A percentile compares a stretch with the other conserved stretches of the same genome.
These are phyloP conservation scores for Emys orbicularis DNA, from an alignment of 2,797 vertebrate genomes.

Conservation along the genomic window DNA sequence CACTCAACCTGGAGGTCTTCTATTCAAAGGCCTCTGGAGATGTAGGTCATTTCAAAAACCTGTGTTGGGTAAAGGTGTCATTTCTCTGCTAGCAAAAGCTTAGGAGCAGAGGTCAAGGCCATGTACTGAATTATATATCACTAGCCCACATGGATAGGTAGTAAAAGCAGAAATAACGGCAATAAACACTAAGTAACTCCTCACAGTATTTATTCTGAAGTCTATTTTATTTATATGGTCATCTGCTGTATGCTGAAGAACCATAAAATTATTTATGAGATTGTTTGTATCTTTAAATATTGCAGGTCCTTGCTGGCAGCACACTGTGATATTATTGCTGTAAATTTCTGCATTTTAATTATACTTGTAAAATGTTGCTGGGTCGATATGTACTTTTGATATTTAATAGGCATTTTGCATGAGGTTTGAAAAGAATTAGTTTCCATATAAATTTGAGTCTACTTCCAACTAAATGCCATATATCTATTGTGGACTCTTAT, in stretches of 20 bases:
- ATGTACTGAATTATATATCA: slow-evolving; percentile 18
- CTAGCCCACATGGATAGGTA: not conserved
- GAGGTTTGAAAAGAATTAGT: not conserved
- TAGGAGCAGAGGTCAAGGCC: slow-evolving; percentile 12
- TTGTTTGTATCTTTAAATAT: not conserved
- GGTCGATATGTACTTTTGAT: not conserved
- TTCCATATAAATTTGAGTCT: not conserved
- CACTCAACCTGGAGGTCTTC: slow-evolving; percentile 45
- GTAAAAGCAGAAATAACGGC: slow-evolving; percentile 18
- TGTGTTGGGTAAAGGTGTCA: slow-evolving; percentile 37
- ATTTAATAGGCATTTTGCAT: not conserved
- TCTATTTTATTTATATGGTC: slow-evolving; percentile 34
- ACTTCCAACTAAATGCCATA: slow-evolving; percentile 12
- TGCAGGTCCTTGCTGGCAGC: not conserved
- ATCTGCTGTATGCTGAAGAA: slow-evolving; percentile 14
- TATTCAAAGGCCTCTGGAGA: slow-evolving; percentile 30
- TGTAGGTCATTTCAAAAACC: slow-evolving; percentile 54
- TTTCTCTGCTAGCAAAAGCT: slow-evolving; percentile 27
- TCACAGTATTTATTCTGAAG: not conserved
- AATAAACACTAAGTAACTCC: slow-evolving; percentile 29
- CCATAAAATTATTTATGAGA: slow-evolving; percentile 34
- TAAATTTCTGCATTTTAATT: slow-evolving; percentile 36
- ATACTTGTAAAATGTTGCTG: not conserved
- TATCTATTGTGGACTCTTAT: not conserved
- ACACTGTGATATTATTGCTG: slow-evolving; percentile 6